These are phyloP conservation scores for Listrodromus nycthemerus DNA, from an alignment of 2,888 invertebrate genomes.

Conservation along the genomic window DNA sequence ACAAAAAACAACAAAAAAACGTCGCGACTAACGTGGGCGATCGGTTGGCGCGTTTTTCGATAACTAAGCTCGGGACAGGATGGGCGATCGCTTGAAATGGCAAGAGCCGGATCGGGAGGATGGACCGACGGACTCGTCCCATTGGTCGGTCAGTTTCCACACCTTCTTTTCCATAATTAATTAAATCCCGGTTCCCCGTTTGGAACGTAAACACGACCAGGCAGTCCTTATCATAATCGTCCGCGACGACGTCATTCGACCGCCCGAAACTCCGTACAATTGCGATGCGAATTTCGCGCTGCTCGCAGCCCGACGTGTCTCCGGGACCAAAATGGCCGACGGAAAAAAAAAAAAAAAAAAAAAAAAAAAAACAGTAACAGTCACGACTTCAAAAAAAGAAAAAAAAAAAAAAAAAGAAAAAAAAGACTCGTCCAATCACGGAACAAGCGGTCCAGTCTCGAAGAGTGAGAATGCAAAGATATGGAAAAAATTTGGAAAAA, in stretches of 20 bases:
- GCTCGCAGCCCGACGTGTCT: not conserved
- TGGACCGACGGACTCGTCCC: slow-evolving; percentile 79
- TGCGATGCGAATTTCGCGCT: not conserved
- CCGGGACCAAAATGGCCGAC: not conserved
- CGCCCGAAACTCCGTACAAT: not conserved
- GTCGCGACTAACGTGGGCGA: slow-evolving; percentile 39
- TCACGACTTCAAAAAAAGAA: not conserved
- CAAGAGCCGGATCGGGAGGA: slow-evolving; percentile 75
- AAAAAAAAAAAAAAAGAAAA: not conserved
- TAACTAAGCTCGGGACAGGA: slow-evolving; percentile 75
- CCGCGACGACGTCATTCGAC: not conserved
- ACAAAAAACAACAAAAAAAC: too few species aligned
- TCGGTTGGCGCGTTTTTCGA: slow-evolving; percentile 68
- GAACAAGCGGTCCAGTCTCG: not conserved
- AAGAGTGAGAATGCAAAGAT: slow-evolving; percentile 63
- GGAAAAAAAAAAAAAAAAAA: not conserved
- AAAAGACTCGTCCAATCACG: not conserved
- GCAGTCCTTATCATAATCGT: slow-evolving; percentile 23
- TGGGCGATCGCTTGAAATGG: slow-evolving; percentile 75
- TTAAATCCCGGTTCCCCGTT: slow-evolving; percentile 71
- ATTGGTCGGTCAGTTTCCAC: slow-evolving; percentile 82
- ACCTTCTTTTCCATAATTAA: slow-evolving; percentile 81
- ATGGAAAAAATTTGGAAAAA: slow-evolving; percentile 66
- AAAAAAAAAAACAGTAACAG: not conserved
- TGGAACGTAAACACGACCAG: slow-evolving; percentile 62